Base-by-base conservation (phyloP, 2,797 vertebrate genomes). In the Enteromius afrohamiltoni region DNA sequence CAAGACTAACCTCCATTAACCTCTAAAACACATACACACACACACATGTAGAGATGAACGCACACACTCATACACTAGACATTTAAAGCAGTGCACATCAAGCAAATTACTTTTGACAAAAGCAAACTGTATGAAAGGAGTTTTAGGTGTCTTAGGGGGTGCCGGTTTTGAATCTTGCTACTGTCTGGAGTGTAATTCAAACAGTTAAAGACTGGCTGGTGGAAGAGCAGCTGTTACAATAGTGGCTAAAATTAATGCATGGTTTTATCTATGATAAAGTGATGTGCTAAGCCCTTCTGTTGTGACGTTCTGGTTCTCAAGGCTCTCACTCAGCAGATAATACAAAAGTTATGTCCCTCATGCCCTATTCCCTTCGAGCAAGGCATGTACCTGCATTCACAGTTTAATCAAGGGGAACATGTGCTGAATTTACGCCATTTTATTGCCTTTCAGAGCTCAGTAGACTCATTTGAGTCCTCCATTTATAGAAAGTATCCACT, bases 1-100 rank as follows among this genome's bases (percentile, higher is more conserved):
- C 64, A 85, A 83, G 77, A 37, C 64, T 85, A 68, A 80, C 86
- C 80, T 75, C 65, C n/a, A 85, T 82, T 85, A 82, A 82, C 69
- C 77, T 69, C 29, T 77, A 70, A 62, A 31, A 81, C 31, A 83
- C 19, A 79, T 16, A 62, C 77, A 69, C 55, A 68, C 51, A 49
- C 53, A 34, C 34, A 34, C 34, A 34, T 34, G n/a, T 31, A 55
- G 64, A n/a, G 11, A n/a, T 29, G 3, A 2, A 84, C 29, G 8
- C 58, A 74, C 77, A 64, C 51, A 77, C 58, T 47, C 21, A 77
- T 8, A 77, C 23, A 53, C 13, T 1, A 77, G 62, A 19, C 62
- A 75, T 40, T 55, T 69, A 76, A 73, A 62, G 29, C 16, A 55
- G 60, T 37, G 70, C 31, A 14, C 17, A 34, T 68, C 26, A 70